Percentiles rank a stretch among this genome's conserved stretches.
Evolutionary conservation across 92 coral and sea anemone genomes (phyloP).

Genomic region (Heteractis magnifica): DNA sequence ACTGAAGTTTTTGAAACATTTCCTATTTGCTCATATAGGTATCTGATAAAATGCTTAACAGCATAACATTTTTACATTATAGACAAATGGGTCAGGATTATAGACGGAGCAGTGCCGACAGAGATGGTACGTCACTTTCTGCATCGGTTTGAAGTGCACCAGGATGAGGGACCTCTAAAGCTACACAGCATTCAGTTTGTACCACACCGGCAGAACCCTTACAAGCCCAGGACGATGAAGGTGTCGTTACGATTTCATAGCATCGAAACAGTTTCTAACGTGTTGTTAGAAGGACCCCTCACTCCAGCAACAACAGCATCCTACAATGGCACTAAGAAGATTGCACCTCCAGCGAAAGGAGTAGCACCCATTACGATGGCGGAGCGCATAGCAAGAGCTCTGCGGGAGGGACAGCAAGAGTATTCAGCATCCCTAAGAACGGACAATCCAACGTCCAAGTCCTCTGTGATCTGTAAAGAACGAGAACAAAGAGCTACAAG

Average conservation of each 20-base stretch:
- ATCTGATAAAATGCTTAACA: no score
- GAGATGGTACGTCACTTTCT: neutral
- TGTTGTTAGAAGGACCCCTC: neutral
- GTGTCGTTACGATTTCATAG: neutral
- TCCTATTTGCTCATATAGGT: neutral
- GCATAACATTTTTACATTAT: no score
- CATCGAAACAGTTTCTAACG: neutral
- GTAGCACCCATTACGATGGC: neutral
- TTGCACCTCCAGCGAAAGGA: neutral
- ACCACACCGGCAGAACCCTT: conserved; percentile 8
- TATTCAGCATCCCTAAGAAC: neutral
- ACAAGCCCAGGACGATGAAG: conserved; percentile 3
- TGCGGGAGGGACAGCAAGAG: neutral
- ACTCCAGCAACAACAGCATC: neutral
- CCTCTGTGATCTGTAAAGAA: neutral
- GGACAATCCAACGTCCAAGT: neutral
- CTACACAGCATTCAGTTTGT: neutral
- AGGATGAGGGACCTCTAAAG: neutral
- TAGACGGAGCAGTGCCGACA: neutral
- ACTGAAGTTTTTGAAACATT: no score
- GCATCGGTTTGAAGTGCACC: neutral
- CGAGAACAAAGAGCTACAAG: neutral
- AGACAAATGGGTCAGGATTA: neutral
- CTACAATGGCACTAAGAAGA: neutral
- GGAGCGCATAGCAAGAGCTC: neutral